Evolutionary conservation across 2,888 invertebrate species (phyloP), one percentile per base, ranked within the genome.

Genomic region (Limnephilus marmoratus): DNA sequence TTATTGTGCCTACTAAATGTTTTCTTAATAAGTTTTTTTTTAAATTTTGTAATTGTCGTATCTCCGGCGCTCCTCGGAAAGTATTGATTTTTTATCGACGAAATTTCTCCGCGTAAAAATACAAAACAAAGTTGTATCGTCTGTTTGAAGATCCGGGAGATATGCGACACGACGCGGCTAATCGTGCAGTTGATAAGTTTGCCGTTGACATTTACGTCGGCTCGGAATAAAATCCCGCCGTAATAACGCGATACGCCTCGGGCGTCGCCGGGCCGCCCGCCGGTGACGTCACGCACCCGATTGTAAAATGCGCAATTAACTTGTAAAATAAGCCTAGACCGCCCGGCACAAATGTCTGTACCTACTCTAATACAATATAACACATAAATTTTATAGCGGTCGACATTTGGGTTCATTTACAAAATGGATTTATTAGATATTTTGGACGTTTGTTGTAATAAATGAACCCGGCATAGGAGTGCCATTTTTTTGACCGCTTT

Each of bases 111-210:
- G 68, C 68, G 68, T 68, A 68, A 68, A 68, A 68, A 68, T 68
- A 68, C 68, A n/a, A 68, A 68, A 68, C 68, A 68, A 68, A 68
- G 68, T 24, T n/a, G 68, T 68, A 68, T 24, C 68, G 68, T 68
- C 68, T 68, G 68, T 68, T 68, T 68, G 68, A 68, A 68, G 68
- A 68, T 68, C 68, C 68, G 68, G 68, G 68, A 68, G 68, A 68
- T 68, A 68, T 18, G 68, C 68, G 68, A 24, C 68, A 18, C 53
- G 53, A 7, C 53, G 68, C 68, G 68, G 68, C 68, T 68, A 68
- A 68, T 68, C 68, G 68, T 68, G 68, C n/a, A 68, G 9, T 68
- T 68, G 68, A 68, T n/a, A 68, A 68, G n/a, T 68, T 68, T 68
- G 68, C 68, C 68, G 68, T 7, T 68, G 68, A 68, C 68, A 68